Conservation (phyloP, 2,888 invertebrate genomes). For the Trypoxylon attenuatum region DNA sequence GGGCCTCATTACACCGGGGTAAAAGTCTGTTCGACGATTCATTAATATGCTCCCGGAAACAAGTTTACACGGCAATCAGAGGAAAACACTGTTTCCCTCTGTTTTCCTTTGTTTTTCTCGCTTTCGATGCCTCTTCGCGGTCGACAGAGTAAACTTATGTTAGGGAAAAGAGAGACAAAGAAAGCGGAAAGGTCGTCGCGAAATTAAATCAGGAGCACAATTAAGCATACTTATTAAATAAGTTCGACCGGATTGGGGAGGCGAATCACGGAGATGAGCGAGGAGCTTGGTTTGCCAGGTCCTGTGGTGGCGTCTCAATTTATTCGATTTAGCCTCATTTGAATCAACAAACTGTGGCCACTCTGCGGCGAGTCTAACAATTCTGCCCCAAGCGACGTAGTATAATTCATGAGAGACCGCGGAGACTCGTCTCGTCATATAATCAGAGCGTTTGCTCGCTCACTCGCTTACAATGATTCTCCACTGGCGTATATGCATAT, state of each 20-base stretch:
- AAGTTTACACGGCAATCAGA: constrained; percentile 18
- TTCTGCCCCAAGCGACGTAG: constrained; percentile 21
- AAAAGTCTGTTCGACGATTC: constrained; percentile 20
- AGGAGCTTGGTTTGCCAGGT: neutral
- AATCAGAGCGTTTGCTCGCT: constrained; percentile 35
- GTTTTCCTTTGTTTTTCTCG: neutral
- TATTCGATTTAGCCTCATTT: constrained; percentile 6
- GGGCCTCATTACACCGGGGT: constrained; percentile 2
- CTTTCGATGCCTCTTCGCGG: neutral
- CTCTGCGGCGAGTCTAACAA: constrained; percentile 19
- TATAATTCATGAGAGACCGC: constrained; percentile 31
- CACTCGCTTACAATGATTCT: neutral
- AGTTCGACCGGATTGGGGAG: neutral
- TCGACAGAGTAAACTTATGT: too few relatives aligned
- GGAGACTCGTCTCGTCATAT: constrained; percentile 26
- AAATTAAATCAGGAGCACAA: constrained; percentile 22
- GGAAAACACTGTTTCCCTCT: neutral
- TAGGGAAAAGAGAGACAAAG: neutral
- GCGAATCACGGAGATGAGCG: neutral
- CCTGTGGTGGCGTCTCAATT: neutral
- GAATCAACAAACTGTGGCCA: constrained; percentile 18
- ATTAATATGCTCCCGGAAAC: constrained; percentile 22
- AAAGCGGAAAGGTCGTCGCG: neutral
- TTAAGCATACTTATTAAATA: constrained; percentile 9
- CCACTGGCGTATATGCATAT: constrained; percentile 9